Percentiles rank a stretch among this genome's conserved stretches.
Conservation (phyloP, 1,140 invertebrate species). For the Papilio aristodemus region DNA sequence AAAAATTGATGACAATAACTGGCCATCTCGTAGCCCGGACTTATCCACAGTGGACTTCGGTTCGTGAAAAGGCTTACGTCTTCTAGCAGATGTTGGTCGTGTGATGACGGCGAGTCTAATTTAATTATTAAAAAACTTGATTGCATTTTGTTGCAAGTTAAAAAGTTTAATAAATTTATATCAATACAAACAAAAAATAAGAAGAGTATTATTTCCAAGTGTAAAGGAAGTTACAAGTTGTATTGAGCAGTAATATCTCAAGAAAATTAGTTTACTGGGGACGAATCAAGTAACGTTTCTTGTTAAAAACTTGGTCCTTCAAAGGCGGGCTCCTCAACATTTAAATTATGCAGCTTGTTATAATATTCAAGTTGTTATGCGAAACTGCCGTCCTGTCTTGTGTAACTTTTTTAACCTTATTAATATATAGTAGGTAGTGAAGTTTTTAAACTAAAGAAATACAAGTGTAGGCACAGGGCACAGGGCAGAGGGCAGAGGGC, state of each 20-base stretch:
- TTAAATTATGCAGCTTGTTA: constrained; percentile 21
- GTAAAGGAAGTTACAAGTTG: constrained; percentile 1
- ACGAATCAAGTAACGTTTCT: constrained; percentile 17
- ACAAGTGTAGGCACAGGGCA: too few relatives aligned
- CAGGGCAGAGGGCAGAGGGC: too few relatives aligned
- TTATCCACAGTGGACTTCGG: too few relatives aligned
- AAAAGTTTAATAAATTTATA: too few relatives aligned
- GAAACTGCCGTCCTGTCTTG: neutral
- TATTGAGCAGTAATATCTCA: constrained; percentile 14
- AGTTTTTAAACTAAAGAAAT: constrained; percentile 7
- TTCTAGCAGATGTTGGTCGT: too few relatives aligned
- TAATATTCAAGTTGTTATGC: constrained; percentile 16
- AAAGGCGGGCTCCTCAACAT: constrained; percentile 4
- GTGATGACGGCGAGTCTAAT: too few relatives aligned
- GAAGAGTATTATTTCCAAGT: neutral
- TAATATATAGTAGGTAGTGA: constrained; percentile 16
- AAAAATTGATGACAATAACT: too few relatives aligned
- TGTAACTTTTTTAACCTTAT: constrained; percentile 16
- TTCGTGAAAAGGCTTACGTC: too few relatives aligned
- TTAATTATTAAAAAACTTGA: too few relatives aligned
- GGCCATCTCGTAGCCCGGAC: too few relatives aligned
- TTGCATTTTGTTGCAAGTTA: too few relatives aligned
- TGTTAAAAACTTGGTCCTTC: constrained; percentile 17
- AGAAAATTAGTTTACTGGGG: constrained; percentile 17
- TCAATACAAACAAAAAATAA: constrained; percentile 13